A percentile compares a stretch with the other conserved stretches of the same genome.
Evolutionary conservation across 2,797 vertebrate genomes (phyloP).

Genomic region (Galago senegalensis): DNA sequence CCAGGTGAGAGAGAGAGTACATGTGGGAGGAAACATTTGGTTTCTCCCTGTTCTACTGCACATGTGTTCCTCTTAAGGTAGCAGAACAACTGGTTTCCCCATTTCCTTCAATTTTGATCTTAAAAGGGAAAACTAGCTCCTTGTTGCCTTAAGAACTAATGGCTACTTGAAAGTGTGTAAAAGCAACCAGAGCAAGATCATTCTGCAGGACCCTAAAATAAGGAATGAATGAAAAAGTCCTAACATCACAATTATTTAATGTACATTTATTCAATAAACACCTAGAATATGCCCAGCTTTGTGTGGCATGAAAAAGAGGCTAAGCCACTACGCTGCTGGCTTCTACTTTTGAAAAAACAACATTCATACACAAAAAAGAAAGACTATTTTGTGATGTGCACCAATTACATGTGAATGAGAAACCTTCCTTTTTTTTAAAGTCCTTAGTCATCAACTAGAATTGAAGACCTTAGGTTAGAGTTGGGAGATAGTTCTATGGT

Average conservation of each 20-base stretch:
- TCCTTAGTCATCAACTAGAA: background rate
- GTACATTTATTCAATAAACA: background rate
- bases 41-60: background rate
- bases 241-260: background rate
- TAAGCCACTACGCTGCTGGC: background rate
- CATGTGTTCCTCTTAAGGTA: background rate
- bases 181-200: background rate
- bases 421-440: background rate
- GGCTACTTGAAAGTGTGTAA: background rate
- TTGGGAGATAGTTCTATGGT: background rate
- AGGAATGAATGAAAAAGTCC: background rate
- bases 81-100: background rate
- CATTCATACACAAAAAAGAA: background rate
- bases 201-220: background rate
- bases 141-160: background rate
- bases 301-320: background rate
- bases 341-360: background rate
- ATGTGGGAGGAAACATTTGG: background rate
- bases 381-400: background rate
- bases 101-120: background rate
- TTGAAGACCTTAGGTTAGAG: background rate
- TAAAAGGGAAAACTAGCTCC: background rate
- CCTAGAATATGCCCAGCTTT: background rate
- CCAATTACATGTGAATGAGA: background rate
- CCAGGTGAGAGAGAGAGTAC: background rate